Conservation (phyloP, 2,113 vertebrate genomes). For the Cyrtonyx montezumae region DNA sequence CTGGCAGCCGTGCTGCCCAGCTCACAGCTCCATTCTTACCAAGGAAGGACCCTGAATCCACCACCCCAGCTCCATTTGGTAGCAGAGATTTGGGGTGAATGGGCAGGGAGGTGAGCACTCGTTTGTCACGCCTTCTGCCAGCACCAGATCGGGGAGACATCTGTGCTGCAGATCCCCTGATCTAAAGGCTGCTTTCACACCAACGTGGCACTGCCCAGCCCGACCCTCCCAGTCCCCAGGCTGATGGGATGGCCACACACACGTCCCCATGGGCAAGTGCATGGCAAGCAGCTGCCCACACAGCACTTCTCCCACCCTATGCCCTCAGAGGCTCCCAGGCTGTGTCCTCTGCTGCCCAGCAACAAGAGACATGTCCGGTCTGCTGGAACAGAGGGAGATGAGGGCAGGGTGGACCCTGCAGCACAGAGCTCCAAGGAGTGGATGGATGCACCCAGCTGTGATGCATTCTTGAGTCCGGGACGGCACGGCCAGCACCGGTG, state of each 20-base stretch:
- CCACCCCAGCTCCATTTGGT: background rate
- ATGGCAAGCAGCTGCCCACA: background rate
- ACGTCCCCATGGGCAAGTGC: background rate
- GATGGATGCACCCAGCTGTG: background rate
- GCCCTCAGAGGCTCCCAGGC: background rate
- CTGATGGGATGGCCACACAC: rapidly evolving
- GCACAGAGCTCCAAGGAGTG: background rate
- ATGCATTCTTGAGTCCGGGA: background rate
- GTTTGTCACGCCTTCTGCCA: background rate
- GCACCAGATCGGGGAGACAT: background rate
- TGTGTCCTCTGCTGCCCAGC: conserved; percentile 9
- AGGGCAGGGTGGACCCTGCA: background rate
- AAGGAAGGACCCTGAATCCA: too few species aligned
- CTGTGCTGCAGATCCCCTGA: background rate
- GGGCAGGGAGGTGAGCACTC: background rate
- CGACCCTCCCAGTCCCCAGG: background rate
- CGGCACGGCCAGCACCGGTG: rapidly evolving
- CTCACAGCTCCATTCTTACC: background rate
- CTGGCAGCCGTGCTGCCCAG: background rate
- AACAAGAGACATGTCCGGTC: background rate
- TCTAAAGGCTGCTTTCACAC: background rate
- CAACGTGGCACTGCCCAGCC: background rate
- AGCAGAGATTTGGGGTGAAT: background rate
- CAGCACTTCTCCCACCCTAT: background rate
- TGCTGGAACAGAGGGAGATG: rapidly evolving